These are phyloP conservation scores for Diabrotica balteata DNA, from an alignment of 2,888 invertebrate species.

Conservation along the genomic window DNA sequence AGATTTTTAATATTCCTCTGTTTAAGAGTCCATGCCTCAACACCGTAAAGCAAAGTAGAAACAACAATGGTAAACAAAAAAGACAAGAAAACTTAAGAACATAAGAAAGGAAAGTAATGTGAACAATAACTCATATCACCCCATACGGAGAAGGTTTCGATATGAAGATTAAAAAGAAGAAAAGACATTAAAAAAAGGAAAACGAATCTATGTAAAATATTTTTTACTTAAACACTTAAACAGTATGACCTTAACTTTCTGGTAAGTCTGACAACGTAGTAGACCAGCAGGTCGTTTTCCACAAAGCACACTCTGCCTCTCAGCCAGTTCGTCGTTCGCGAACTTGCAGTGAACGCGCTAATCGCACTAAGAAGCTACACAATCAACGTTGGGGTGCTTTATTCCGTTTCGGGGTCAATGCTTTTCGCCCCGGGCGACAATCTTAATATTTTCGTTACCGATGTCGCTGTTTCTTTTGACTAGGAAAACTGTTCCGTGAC, in stretches of 20 bases:
- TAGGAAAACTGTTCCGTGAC: constrained; percentile 11
- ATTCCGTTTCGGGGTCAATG: constrained; percentile 4
- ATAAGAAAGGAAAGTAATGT: too few species aligned
- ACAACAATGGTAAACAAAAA: too few species aligned
- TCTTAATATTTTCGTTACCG: constrained; percentile 2
- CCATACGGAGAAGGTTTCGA: too few species aligned
- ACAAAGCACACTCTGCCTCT: constrained; percentile 8
- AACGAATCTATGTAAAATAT: too few species aligned
- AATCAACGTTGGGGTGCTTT: constrained; percentile 7
- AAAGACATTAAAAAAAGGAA: too few species aligned
- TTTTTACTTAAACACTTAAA: too few species aligned
- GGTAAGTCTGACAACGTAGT: constrained; percentile 12
- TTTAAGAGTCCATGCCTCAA: too few species aligned
- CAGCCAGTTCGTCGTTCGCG: constrained; percentile 15
- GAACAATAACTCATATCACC: too few species aligned
- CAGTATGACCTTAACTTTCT: not conserved
- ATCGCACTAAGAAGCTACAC: not conserved
- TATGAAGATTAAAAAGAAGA: too few species aligned
- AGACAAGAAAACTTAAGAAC: too few species aligned
- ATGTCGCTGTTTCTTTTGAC: not conserved
- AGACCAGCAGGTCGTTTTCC: constrained; percentile 18
- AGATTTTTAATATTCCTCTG: too few species aligned
- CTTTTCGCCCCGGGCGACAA: constrained; percentile 7
- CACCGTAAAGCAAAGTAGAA: too few species aligned
- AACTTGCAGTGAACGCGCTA: not conserved